Evolutionary conservation across 2,888 invertebrate genomes (phyloP), one percentile per base, ranked within the genome.

Genomic region (Aleiodes leptofemur): DNA sequence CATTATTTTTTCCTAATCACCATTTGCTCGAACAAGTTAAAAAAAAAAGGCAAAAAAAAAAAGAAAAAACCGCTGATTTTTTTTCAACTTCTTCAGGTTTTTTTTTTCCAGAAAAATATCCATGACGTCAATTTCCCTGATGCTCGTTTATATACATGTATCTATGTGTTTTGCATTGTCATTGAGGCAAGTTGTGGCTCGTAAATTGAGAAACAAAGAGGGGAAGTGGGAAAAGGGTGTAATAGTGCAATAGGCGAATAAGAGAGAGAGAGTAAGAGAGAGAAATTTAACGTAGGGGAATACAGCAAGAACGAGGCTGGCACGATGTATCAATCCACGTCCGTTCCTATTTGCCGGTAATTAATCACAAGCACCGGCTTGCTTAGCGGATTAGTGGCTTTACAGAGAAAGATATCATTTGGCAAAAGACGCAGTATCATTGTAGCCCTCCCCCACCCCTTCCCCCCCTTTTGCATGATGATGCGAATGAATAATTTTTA

Each of bases 311-410:
- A 84, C 85, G 82, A 77, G 81, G 81, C 68, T 68, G 50, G 68
- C 55, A 61, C 86, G 86, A 86, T 87, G 86, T 85, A 88, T 87
- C 87, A 86, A 86, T 87, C 86, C 80, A 86, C 85, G 87, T 87
- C 84, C 80, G 82, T 77, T 83, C 81, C 84, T 85, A 86, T 87
- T 88, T 87, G 86, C 83, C 81, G 84, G 85, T 87, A 87, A 88
- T 88, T 88, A 88, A 88, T 87, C 55, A 68, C 55, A 72, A 72
- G 64, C 64, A 43, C 64, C 72, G 72, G 72, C 66, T 72, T 64
- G 66, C 72, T 72, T 72, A 72, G 66, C 43, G 66, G 64, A 72
- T 72, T 72, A 72, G 66, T 72, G 64, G 53, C 72, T 68, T 5
- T 31, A 72, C n/a, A 34, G 29, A 50, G 53, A 61, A 64, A 59